These are phyloP conservation scores for Cephus rjabovi DNA, from an alignment of 2,888 invertebrate genomes.

Conservation along the genomic window DNA sequence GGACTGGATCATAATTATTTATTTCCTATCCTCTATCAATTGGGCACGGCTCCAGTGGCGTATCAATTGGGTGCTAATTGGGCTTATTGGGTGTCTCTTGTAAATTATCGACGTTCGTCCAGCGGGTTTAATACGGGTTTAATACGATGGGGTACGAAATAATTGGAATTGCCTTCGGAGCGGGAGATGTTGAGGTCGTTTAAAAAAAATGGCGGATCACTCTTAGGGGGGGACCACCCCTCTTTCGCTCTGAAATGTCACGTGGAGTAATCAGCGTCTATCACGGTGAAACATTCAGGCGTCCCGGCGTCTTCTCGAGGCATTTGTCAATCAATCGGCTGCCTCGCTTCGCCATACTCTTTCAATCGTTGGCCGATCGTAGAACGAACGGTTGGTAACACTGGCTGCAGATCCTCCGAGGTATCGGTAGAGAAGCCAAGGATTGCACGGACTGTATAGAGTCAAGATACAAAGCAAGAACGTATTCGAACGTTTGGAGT, in stretches of 20 bases:
- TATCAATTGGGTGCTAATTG: too few relatives aligned
- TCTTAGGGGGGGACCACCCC: too few relatives aligned
- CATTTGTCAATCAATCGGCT: slow-evolving; percentile 34
- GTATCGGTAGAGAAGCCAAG: too few relatives aligned
- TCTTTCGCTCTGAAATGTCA: slow-evolving; percentile 14
- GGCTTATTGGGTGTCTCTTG: too few relatives aligned
- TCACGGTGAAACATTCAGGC: slow-evolving; percentile 29
- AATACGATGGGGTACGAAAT: slow-evolving; percentile 23
- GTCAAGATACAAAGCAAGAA: not conserved
- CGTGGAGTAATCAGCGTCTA: slow-evolving; percentile 37
- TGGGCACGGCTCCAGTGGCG: too few relatives aligned
- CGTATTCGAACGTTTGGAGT: not conserved
- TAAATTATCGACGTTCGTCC: too few relatives aligned
- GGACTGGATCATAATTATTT: too few relatives aligned
- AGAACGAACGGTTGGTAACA: not conserved
- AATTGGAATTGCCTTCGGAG: slow-evolving; percentile 5
- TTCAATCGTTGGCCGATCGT: slow-evolving; percentile 6
- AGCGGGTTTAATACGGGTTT: not conserved
- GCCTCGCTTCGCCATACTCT: not conserved
- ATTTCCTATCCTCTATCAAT: too few relatives aligned
- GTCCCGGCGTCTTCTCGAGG: slow-evolving; percentile 23
- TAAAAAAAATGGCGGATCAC: too few relatives aligned
- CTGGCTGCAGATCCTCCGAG: too few relatives aligned
- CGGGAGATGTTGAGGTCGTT: too few relatives aligned
- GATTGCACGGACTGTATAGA: not conserved